Evolutionary conservation across 2,797 vertebrate species (phyloP).

Genomic region (Enteromius unitaeniatus): DNA sequence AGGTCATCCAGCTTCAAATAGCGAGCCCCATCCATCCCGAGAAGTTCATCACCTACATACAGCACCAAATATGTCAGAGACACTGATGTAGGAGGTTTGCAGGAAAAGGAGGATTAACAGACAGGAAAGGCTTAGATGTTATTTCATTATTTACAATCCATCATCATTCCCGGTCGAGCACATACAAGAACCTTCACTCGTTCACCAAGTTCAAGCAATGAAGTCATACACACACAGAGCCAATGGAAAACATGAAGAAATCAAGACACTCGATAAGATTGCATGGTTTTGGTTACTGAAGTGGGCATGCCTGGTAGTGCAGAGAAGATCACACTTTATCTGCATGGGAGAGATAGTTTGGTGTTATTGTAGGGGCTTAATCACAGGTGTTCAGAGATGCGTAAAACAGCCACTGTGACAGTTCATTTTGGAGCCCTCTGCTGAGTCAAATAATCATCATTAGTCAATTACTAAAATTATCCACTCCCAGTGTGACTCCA

Average conservation of each 20-base stretch:
- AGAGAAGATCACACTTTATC: constrained; percentile 59
- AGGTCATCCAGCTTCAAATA: constrained; percentile 86
- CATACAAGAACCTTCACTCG: constrained; percentile 53
- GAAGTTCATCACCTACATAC: constrained; percentile 87
- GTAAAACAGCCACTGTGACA: constrained; percentile 39
- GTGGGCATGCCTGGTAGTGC: constrained; percentile 76
- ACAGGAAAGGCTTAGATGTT: constrained; percentile 42
- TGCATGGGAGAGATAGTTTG: constrained; percentile 54
- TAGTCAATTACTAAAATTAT: constrained; percentile 44
- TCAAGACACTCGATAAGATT: constrained; percentile 70
- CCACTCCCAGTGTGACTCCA: constrained; percentile 47
- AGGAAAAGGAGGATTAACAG: constrained; percentile 26
- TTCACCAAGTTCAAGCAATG: constrained; percentile 69
- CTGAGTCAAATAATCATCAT: constrained; percentile 54
- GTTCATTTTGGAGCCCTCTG: constrained; percentile 51
- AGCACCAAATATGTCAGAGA: constrained; percentile 42
- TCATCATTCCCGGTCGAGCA: constrained; percentile 66
- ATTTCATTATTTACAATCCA: constrained; percentile 48
- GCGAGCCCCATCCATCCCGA: constrained; percentile 80
- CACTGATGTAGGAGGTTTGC: background rate
- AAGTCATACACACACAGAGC: constrained; percentile 72
- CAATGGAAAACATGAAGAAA: constrained; percentile 66
- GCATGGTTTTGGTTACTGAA: constrained; percentile 73
- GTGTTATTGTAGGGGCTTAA: constrained; percentile 51
- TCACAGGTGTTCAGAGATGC: constrained; percentile 30